Base-by-base conservation (phyloP, 2,888 invertebrate genomes). In the Drosophila aldrichi region DNA sequence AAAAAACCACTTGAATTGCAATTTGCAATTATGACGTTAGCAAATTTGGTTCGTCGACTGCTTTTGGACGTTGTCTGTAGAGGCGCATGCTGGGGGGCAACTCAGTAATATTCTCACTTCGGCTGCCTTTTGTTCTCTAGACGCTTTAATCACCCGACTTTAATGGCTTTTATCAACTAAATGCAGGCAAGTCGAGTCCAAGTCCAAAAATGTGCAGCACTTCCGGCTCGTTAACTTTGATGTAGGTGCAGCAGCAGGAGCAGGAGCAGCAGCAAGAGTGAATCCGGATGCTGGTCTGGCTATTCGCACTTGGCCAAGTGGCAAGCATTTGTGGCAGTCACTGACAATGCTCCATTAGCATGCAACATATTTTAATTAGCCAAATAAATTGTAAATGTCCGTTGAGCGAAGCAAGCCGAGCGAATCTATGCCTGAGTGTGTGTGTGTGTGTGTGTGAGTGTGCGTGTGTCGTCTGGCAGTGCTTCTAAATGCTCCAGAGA, bases 311-410 rank as follows among this genome's bases (percentile, higher is more conserved):
- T 40, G 68, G 56, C 56, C 68, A 48, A 48, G 44, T 58, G 34
- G 63, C 54, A 65, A 67, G 56, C 62, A 71, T 76, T 70, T 76
- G 77, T 60, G 66, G 66, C 78, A 70, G 68, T 63, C 77, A 70
- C 75, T 77, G 79, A 83, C 88, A 87, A 74, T 74, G 77, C 75
- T 77, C 90, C 90, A 90, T 89, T 89, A 90, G 82, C 74, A 80
- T 86, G 78, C 83, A 82, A 86, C 88, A 89, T 89, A 90, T 89
- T 89, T 90, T 89, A 89, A 90, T 89, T 90, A 89, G 90, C 71
- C 77, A 84, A 83, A 89, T 90, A 90, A 89, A 89, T 90, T 90
- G 69, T 73, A 74, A 79, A 80, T 83, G 69, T 61, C 66, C 69
- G 64, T 48, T 55, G 67, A 59, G 56, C 29, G 71, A 64, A 57